Conservation (phyloP, 2,888 invertebrate genomes). For the Blomia tropicalis region DNA sequence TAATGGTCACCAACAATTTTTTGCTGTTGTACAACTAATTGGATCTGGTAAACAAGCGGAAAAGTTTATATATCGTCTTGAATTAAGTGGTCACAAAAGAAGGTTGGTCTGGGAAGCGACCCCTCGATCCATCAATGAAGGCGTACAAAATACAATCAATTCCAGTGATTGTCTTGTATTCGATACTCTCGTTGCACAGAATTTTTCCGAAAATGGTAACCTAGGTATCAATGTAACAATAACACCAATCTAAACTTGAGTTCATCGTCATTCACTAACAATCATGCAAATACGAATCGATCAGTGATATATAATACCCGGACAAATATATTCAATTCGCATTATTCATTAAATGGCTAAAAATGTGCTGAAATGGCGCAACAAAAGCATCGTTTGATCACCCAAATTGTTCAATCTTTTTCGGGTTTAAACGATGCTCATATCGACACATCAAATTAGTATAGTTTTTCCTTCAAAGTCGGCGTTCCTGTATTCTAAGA, state of each 20-base stretch:
- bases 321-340: background rate
- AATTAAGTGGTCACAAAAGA: constrained; percentile 83
- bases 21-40: constrained; percentile 96
- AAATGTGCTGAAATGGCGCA: too few species aligned
- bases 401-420: too few species aligned
- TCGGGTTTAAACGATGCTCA: too few species aligned
- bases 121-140: constrained; percentile 95
- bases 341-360: background rate
- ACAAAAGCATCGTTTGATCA: too few species aligned
- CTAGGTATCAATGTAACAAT: constrained; percentile 98
- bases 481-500: too few species aligned
- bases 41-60: constrained; percentile 97
- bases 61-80: constrained; percentile 93
- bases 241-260: constrained; percentile 41
- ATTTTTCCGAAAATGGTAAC: constrained; percentile 98
- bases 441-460: too few species aligned
- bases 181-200: constrained; percentile 90
- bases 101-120: constrained; percentile 98
- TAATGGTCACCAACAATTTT: constrained; percentile 88
- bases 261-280: too few species aligned
- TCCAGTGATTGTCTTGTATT: constrained; percentile 97
- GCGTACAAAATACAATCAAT: constrained; percentile 89
- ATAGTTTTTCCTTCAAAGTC: too few species aligned
- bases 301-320: too few species aligned
- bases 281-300: too few species aligned